A percentile compares a stretch with the other conserved stretches of the same genome.
These are phyloP conservation scores for Anneissia japonica DNA, from an alignment of 35 echinoderm and acorn worm species.

Conservation along the genomic window DNA sequence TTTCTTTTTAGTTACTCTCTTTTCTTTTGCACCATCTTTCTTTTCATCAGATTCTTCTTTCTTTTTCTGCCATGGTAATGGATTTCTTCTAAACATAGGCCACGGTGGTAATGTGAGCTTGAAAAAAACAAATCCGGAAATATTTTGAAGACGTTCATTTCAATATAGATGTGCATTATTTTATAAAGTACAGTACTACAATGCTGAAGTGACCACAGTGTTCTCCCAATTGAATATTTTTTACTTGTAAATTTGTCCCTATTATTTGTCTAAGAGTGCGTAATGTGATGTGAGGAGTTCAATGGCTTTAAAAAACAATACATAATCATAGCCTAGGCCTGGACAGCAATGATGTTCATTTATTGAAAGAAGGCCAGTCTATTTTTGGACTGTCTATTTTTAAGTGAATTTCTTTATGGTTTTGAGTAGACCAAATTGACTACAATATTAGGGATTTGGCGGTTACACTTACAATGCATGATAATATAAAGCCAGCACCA, in stretches of 20 bases:
- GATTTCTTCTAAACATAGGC: slow-evolving; percentile 86
- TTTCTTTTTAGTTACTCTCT: slow-evolving; percentile 15
- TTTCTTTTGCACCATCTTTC: slow-evolving; percentile 13
- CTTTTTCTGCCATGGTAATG: slow-evolving; percentile 75
- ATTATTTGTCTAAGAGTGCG: not conserved
- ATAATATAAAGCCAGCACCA: slow-evolving; percentile 87
- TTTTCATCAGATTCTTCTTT: slow-evolving; percentile 4
- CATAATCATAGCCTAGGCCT: no score
- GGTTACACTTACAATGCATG: slow-evolving; percentile 82
- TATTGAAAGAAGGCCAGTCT: no score
- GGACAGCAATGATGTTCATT: no score
- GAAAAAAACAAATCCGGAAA: slow-evolving; percentile 7
- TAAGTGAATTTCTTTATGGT: no score
- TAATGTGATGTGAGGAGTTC: not conserved
- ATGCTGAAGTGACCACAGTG: not conserved
- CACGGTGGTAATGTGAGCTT: slow-evolving; percentile 91
- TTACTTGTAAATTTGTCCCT: not conserved
- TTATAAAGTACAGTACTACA: not conserved
- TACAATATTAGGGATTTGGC: no score
- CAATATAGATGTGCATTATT: not conserved
- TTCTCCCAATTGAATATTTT: not conserved
- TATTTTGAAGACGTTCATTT: not conserved
- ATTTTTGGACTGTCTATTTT: no score
- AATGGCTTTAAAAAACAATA: no score
- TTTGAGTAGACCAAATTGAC: no score